These are phyloP conservation scores for Pseudorectes ferrugineus DNA, from an alignment of 2,113 vertebrate genomes.

Conservation along the genomic window DNA sequence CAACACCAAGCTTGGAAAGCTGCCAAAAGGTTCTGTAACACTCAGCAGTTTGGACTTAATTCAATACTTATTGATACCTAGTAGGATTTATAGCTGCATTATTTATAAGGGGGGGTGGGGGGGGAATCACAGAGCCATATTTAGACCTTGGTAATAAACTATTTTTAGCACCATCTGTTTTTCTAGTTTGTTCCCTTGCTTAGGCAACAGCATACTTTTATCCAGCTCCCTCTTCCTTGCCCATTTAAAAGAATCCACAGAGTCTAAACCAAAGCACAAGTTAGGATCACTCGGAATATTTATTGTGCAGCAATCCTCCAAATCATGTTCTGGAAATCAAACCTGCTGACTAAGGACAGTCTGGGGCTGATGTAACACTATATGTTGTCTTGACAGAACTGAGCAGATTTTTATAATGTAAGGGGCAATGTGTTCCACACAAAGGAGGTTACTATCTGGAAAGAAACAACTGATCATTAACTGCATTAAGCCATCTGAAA, in stretches of 20 bases:
- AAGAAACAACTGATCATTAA: constrained; percentile 45
- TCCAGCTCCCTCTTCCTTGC: background rate
- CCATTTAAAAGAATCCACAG: background rate
- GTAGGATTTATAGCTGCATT: constrained; percentile 50
- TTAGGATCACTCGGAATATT: background rate
- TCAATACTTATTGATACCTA: constrained; percentile 47
- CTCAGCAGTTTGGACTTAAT: constrained; percentile 30
- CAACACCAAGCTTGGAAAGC: constrained; percentile 44
- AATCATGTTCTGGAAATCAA: background rate
- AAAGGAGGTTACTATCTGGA: background rate
- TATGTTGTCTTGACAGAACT: background rate
- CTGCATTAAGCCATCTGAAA: constrained; percentile 17
- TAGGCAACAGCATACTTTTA: background rate
- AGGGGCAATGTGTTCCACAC: background rate
- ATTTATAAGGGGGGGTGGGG: background rate
- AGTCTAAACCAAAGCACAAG: background rate
- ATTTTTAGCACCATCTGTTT: constrained; percentile 68
- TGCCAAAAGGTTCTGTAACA: constrained; percentile 35
- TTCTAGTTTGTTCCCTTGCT: constrained; percentile 17
- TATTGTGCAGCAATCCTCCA: background rate
- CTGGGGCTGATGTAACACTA: background rate
- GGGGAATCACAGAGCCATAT: background rate
- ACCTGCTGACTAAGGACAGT: background rate
- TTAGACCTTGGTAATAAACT: constrained; percentile 38
- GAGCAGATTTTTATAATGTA: background rate